These are phyloP conservation scores for Fundulus diaphanus DNA, from an alignment of 2,797 vertebrate species.

Conservation along the genomic window DNA sequence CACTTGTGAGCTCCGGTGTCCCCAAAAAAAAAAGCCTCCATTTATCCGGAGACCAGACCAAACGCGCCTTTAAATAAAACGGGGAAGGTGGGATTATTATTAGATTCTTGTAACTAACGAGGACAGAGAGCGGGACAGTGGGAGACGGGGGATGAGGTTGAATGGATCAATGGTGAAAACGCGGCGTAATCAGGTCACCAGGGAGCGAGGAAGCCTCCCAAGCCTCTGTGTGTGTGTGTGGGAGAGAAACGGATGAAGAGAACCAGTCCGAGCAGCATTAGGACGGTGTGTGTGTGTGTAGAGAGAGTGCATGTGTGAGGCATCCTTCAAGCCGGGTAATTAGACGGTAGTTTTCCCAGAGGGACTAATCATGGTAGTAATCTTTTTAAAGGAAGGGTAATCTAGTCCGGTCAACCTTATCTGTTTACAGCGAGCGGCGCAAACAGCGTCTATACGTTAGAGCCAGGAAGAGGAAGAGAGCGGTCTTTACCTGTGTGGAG, in stretches of 20 bases:
- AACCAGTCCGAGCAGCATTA: conserved; percentile 41
- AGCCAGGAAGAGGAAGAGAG: background rate
- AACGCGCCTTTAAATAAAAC: conserved; percentile 50
- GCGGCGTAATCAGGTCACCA: conserved; percentile 62
- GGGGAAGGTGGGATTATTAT: conserved; percentile 30
- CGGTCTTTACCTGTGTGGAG: conserved; percentile 92
- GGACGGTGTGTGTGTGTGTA: conserved; percentile 34
- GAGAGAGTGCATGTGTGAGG: conserved; percentile 19
- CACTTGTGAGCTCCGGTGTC: conserved; percentile 64
- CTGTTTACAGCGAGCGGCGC: conserved; percentile 64
- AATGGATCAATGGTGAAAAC: conserved; percentile 58
- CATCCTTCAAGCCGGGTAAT: conserved; percentile 76
- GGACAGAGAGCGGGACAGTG: conserved; percentile 13
- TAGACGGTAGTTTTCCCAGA: conserved; percentile 79
- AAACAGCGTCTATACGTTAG: conserved; percentile 25
- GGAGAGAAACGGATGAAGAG: conserved; percentile 45
- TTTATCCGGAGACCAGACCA: conserved; percentile 53
- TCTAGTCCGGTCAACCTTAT: conserved; percentile 80
- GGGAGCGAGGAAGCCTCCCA: conserved; percentile 54
- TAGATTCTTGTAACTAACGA: conserved; percentile 42
- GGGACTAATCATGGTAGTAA: conserved; percentile 82
- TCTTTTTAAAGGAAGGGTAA: conserved; percentile 83
- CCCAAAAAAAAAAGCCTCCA: conserved; percentile 50
- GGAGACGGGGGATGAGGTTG: conserved; percentile 27
- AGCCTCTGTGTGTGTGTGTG: conserved; percentile 16